Conservation (phyloP, 2,113 vertebrate species). For the Oncorhynchus nerka region DNA sequence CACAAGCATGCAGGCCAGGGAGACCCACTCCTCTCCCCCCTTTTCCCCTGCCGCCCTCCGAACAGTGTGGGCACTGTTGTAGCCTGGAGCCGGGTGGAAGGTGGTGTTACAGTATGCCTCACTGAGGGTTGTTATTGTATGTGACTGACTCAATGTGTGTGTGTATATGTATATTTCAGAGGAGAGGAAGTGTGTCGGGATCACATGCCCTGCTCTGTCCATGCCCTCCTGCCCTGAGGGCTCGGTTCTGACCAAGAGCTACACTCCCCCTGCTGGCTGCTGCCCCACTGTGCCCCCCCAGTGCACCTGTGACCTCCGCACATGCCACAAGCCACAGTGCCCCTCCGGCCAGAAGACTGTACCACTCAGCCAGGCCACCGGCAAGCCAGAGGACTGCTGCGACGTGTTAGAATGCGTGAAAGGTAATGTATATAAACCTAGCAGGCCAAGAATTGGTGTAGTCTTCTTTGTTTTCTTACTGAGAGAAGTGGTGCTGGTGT, state of each 20-base stretch:
- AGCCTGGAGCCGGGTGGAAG: background rate
- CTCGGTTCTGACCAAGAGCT: slow-evolving; percentile 69
- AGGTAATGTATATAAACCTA: slow-evolving; percentile 59
- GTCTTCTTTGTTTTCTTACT: slow-evolving; percentile 13
- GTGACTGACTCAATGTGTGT: slow-evolving; percentile 8
- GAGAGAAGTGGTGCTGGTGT: slow-evolving; percentile 12
- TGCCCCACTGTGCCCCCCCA: slow-evolving; percentile 65
- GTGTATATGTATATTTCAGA: slow-evolving; percentile 52
- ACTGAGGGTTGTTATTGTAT: slow-evolving; percentile 1
- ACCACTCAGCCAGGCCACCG: slow-evolving; percentile 61
- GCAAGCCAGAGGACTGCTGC: slow-evolving; percentile 76
- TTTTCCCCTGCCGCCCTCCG: background rate
- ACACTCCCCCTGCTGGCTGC: slow-evolving; percentile 69
- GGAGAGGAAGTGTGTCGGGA: slow-evolving; percentile 67
- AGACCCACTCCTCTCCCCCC: background rate
- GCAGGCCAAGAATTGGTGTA: background rate
- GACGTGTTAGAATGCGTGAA: slow-evolving; percentile 72
- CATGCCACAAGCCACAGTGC: slow-evolving; percentile 66
- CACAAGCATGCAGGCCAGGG: background rate
- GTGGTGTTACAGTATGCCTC: slow-evolving; percentile 20
- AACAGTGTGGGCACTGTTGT: slow-evolving; percentile 38
- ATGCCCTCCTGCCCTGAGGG: slow-evolving; percentile 67
- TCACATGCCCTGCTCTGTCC: slow-evolving; percentile 60
- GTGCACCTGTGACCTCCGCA: slow-evolving; percentile 71
- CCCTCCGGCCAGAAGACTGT: slow-evolving; percentile 57